Base-by-base conservation (phyloP, 2,113 vertebrate species). In the Salvelinus sp. region DNA sequence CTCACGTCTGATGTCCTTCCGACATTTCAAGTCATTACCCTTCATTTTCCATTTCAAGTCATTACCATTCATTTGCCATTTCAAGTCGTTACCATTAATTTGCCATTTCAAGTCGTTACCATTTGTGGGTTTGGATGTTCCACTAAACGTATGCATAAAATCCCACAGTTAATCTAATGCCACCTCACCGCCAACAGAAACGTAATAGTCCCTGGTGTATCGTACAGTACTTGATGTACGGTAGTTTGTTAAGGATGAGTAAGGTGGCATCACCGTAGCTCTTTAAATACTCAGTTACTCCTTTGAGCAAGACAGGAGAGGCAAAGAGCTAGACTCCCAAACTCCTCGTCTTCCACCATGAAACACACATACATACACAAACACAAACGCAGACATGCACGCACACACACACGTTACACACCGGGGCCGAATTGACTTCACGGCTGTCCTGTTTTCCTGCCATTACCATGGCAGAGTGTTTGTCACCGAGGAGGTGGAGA, bases 111-210 rank as follows among this genome's bases (percentile, higher is more conserved):
- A 65, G 68, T 74, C 77, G 25, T 25, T 25, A 25, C 25, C 48
- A 81, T 87, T 86, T 79, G 86, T 85, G 86, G 85, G 85, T 90
- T 86, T 80, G 70, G 87, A 75, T 83, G 85, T 88, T 90, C 88
- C 80, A 82, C 68, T 80, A 77, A 44, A 73, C 70, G 77, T 82
- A 12, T 77, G 80, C 75, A 76, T 76, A 69, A 79, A 83, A 86
- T 72, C 82, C 77, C 76, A 81, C 76, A 44, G 38, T 84, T 85
- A 86, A 89, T 80, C 77, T 73, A 82, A 87, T 77, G 76, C 89
- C 88, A 88, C 81, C 82, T 82, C 87, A 86, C 85, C 81, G 76
- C 79, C 82, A 85, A 54, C 50, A 54, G 50, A 18, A 44, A 86
- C 77, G 76, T 78, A 33, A n/a, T 27, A 14, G 63, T 65, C 13